A percentile compares a stretch with the other conserved stretches of the same genome.
These are phyloP conservation scores for Crossocerus cetratus DNA, from an alignment of 2,888 invertebrate species.

Conservation along the genomic window DNA sequence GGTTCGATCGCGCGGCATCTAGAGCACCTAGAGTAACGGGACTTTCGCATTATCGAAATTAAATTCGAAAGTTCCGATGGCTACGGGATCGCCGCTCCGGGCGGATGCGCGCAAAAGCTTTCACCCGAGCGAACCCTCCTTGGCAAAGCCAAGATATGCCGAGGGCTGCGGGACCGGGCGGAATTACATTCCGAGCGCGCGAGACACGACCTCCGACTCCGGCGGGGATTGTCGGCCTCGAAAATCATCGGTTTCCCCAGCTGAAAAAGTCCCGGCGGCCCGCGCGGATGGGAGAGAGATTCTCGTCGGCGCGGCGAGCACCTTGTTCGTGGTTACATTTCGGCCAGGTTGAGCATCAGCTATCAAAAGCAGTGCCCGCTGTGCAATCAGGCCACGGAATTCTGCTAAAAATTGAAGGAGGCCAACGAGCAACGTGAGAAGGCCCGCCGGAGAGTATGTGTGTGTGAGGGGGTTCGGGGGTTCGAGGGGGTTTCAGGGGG, in stretches of 20 bases:
- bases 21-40: constrained; percentile 19
- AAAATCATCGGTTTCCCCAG: background rate
- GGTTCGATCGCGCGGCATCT: constrained; percentile 30
- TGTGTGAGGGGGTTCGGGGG: background rate
- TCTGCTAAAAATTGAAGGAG: constrained; percentile 3
- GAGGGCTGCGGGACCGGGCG: too few species aligned
- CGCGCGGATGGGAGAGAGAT: constrained; percentile 4
- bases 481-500: background rate
- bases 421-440: background rate
- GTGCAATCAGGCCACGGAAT: constrained; percentile 1
- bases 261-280: background rate
- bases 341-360: background rate
- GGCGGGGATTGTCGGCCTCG: too few species aligned
- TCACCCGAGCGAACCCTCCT: background rate
- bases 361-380: background rate
- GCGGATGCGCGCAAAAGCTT: constrained; percentile 14
- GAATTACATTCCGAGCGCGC: too few species aligned
- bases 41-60: constrained; percentile 43
- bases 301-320: background rate
- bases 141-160: too few species aligned
- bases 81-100: constrained; percentile 4
- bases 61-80: constrained; percentile 35
- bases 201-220: too few species aligned
- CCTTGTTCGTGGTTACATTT: background rate
- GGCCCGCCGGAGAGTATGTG: too few species aligned